Evolutionary conservation across 2,888 invertebrate species (phyloP).

Genomic region (Listrodromus nycthemerus): DNA sequence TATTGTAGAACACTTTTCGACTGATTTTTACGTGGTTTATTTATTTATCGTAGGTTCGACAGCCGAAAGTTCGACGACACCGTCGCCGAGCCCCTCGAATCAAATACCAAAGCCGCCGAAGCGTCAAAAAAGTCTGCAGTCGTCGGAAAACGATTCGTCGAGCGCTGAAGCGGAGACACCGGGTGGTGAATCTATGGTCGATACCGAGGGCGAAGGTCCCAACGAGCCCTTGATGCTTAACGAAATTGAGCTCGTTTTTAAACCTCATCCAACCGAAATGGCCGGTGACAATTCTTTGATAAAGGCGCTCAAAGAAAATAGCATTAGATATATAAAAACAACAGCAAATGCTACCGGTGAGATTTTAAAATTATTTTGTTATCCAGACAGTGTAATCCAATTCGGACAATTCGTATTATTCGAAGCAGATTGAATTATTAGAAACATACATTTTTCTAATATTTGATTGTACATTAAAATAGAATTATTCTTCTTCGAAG

Average conservation of each 20-base stretch:
- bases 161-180: constrained; percentile 87
- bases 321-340: constrained; percentile 97
- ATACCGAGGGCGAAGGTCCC: constrained; percentile 92
- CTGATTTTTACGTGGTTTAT: background rate
- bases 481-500: no score
- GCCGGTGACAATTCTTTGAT: constrained; percentile 93
- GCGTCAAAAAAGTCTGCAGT: constrained; percentile 88
- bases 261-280: constrained; percentile 98
- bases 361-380: constrained; percentile 37
- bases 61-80: constrained; percentile 81
- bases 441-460: no score
- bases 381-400: background rate
- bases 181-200: constrained; percentile 92
- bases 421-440: no score
- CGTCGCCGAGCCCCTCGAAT: constrained; percentile 81
- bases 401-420: no score
- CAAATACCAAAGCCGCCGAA: constrained; percentile 87
- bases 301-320: constrained; percentile 93
- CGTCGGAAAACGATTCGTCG: constrained; percentile 85
- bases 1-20: background rate
- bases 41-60: constrained; percentile 75
- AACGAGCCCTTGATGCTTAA: constrained; percentile 92
- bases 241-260: constrained; percentile 98
- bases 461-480: no score
- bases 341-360: constrained; percentile 97